Evolutionary conservation across 2,797 vertebrate species (phyloP).

Genomic region (Psittacula derbiana): DNA sequence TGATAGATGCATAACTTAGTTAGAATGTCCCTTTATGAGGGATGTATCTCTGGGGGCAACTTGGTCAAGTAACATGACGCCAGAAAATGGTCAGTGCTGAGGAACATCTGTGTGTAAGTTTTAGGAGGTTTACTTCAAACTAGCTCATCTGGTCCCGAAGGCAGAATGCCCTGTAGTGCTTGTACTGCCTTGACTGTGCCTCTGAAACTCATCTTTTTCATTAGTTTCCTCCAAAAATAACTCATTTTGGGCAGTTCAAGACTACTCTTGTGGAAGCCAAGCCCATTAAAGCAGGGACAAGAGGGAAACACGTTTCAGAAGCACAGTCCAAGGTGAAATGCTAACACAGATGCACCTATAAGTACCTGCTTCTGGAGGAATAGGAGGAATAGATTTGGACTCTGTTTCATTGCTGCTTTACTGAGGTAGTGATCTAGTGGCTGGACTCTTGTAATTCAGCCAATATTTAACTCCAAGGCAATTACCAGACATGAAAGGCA

Average conservation of each 20-base stretch:
- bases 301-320: not conserved
- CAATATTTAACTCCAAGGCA: not conserved
- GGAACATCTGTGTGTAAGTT: not conserved
- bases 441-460: not conserved
- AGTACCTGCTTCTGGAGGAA: not conserved
- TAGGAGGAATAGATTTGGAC: not conserved
- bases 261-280: not conserved
- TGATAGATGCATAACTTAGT: not conserved
- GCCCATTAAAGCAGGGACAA: not conserved
- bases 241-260: not conserved
- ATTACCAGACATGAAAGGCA: not conserved
- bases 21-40: not conserved
- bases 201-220: not conserved
- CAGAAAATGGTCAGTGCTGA: not conserved
- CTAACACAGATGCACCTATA: not conserved
- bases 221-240: not conserved
- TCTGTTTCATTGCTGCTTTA: not conserved
- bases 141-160: fast-evolving
- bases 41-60: not conserved
- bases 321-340: not conserved
- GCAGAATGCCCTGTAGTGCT: not conserved
- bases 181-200: not conserved
- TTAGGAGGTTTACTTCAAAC: not conserved
- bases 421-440: not conserved
- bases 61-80: fast-evolving